These are phyloP conservation scores for Podiceps cristatus DNA, from an alignment of 2,113 vertebrate species.

Conservation along the genomic window DNA sequence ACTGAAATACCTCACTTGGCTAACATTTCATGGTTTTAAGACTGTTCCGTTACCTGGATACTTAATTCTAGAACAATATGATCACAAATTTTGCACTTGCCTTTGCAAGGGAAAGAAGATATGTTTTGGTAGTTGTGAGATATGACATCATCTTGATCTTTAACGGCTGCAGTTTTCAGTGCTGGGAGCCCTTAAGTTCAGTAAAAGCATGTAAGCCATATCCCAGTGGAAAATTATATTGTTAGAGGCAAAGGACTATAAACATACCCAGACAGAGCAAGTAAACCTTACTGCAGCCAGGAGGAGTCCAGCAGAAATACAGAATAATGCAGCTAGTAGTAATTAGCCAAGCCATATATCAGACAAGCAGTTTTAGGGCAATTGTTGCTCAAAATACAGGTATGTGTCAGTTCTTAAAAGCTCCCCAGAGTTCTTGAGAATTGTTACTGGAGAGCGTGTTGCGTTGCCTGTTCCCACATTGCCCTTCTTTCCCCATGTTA, in stretches of 20 bases:
- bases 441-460: not conserved
- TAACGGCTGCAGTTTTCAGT: not conserved
- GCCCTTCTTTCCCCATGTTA: not conserved
- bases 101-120: not conserved
- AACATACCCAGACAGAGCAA: not conserved
- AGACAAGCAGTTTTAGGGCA: not conserved
- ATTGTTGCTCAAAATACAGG: not conserved
- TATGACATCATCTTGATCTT: not conserved
- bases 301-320: not conserved
- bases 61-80: not conserved
- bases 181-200: not conserved
- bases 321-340: not conserved
- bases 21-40: not conserved
- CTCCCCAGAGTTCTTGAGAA: not conserved
- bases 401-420: not conserved
- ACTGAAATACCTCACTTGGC: not conserved
- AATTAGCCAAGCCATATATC: not conserved
- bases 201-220: not conserved
- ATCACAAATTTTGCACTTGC: not conserved
- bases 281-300: not conserved
- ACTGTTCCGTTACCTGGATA: not conserved
- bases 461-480: not conserved
- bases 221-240: not conserved
- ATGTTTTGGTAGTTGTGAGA: fast-evolving
- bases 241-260: not conserved